Evolutionary conservation across 1,140 invertebrate species (phyloP), one percentile per base, ranked within the genome.

Genomic region (Magallana gigas): DNA sequence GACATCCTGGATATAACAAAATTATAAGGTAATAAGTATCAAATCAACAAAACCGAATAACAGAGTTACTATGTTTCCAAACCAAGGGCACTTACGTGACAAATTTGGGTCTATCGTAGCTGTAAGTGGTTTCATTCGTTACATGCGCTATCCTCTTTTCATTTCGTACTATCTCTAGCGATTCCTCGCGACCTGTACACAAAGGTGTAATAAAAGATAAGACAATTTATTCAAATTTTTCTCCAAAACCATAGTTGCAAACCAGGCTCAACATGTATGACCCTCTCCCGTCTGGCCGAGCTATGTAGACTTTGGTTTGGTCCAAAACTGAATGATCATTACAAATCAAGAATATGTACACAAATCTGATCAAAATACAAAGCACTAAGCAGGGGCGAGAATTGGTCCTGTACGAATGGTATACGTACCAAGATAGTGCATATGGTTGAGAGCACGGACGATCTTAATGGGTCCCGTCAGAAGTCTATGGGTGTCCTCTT

Each of bases 61-160:
- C 5, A 48, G 3, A 48, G 36, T 48, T 48, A 48, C 5, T 48
- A 4, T 48, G 5, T 48, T 64, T 81, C 36, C 36, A 48, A 5
- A 48, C 36, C 56, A 29, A 5, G 16, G 82, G 36, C 62, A 84
- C 88, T 48, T 90, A 91, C 90, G 71, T 64, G 71, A 85, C 29
- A 6, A 85, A 85, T 8, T 84, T 85, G 48, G 91, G 89, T 60
- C 83, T 91, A 71, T 90, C 88, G 76, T 91, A 91, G 23, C 85
- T 87, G 62, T 90, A 91, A 14, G 62, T 57, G 0, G 80, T 60
- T 68, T 90, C 90, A 23, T 89, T 84, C 9, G 90, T 88, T 14
- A 92, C 68, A 23, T 86, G 87, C 11, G 29, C 36, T n/a, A 90
- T 56, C 80, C 87, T 85, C 14, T 48, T n/a, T 29, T 89, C 90